These are phyloP conservation scores for Chaetophractus vellerosus DNA, from an alignment of 2,797 vertebrate genomes.

Conservation along the genomic window DNA sequence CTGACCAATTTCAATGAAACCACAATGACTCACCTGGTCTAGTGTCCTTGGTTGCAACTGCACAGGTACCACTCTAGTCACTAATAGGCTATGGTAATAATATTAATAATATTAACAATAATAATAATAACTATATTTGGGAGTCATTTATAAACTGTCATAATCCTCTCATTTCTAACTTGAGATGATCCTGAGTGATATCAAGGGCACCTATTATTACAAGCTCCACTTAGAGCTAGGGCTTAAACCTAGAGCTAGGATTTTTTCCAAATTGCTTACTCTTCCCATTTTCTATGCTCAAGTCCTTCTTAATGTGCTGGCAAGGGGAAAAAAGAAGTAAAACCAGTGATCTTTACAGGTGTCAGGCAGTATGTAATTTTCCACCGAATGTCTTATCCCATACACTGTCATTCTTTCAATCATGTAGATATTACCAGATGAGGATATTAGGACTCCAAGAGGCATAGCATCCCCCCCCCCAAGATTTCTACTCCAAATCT, in stretches of 20 bases:
- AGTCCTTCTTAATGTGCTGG: slow-evolving; percentile 8
- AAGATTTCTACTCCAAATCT: neutral
- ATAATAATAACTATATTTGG: neutral
- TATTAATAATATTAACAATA: neutral
- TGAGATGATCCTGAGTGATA: neutral
- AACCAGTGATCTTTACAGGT: neutral
- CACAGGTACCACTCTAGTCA: neutral
- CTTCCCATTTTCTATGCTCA: neutral
- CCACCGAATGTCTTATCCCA: neutral
- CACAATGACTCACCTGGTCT: neutral
- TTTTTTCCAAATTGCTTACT: slow-evolving; percentile 40
- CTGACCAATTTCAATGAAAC: neutral
- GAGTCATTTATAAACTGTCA: slow-evolving; percentile 17
- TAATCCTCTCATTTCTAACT: neutral
- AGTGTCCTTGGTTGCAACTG: neutral
- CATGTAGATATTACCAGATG: neutral
- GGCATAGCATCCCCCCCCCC: neutral
- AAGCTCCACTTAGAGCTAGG: neutral
- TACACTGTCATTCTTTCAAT: neutral
- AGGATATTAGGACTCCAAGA: neutral
- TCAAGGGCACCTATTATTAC: neutral
- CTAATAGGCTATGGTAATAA: neutral
- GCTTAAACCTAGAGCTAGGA: slow-evolving; percentile 3
- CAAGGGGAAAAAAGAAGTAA: neutral
- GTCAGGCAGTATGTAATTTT: neutral